phyloP scores from a whole-genome alignment of 2,888 invertebrate genomes.

The Nomada ruficornis region DNA sequence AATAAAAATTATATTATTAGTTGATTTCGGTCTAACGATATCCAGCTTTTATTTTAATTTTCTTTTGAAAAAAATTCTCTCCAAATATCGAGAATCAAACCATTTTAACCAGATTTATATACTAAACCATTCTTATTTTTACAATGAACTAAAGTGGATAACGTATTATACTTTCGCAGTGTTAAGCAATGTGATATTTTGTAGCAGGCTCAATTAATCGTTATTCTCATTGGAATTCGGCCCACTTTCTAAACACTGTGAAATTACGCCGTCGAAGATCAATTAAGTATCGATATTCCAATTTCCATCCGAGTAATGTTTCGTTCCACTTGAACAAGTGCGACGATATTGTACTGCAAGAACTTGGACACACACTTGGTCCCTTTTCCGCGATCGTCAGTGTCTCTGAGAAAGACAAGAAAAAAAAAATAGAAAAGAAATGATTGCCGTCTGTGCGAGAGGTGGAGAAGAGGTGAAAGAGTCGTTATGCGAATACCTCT shows the following conservation, averaged over 20 bases:
- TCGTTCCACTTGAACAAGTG: neutral
- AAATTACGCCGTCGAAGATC: neutral
- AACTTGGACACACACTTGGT: neutral
- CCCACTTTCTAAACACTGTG: neutral
- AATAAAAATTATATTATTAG: too few relatives aligned
- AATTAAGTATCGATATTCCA: neutral
- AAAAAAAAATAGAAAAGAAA: neutral
- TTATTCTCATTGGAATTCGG: constrained; percentile 9
- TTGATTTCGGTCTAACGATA: too few relatives aligned
- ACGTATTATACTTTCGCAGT: too few relatives aligned
- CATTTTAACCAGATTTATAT: too few relatives aligned
- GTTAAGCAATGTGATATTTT: neutral
- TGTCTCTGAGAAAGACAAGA: neutral
- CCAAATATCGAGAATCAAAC: too few relatives aligned
- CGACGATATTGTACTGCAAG: neutral
- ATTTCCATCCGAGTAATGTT: neutral
- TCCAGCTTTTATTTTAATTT: too few relatives aligned
- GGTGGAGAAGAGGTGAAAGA: constrained; percentile 51
- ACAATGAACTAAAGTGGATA: too few relatives aligned
- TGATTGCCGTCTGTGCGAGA: neutral
- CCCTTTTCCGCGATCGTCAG: neutral
- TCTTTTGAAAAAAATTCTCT: too few relatives aligned
- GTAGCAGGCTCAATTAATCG: constrained; percentile 11
- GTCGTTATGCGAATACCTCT: constrained; percentile 56
- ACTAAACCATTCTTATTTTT: too few relatives aligned